phyloP scores from a whole-genome alignment of 1,140 invertebrate species.

The Bombus balteatus region DNA sequence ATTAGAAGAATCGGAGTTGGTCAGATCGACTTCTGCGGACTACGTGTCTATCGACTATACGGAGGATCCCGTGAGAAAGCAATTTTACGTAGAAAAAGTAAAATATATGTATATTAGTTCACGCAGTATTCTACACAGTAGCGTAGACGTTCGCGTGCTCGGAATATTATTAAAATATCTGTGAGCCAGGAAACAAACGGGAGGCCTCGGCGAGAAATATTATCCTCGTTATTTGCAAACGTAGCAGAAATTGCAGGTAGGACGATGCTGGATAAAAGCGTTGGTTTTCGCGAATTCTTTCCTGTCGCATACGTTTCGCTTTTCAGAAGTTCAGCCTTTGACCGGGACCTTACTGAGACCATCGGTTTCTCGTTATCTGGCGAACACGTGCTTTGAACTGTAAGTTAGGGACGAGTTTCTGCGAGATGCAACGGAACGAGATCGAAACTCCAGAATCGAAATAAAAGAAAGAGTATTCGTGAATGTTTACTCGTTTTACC shows the following conservation, averaged over 20 bases:
- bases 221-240: background rate
- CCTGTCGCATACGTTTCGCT: background rate
- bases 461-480: background rate
- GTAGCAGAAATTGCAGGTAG: slow-evolving; percentile 31
- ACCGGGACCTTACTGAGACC: background rate
- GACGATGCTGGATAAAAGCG: too few relatives aligned
- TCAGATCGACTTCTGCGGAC: too few relatives aligned
- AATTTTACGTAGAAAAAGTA: too few relatives aligned
- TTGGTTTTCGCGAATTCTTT: background rate
- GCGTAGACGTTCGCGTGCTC: background rate
- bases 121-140: too few relatives aligned
- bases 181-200: background rate
- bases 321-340: background rate
- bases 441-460: background rate
- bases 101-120: too few relatives aligned
- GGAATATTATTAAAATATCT: background rate
- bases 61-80: too few relatives aligned
- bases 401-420: background rate
- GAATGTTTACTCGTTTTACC: background rate
- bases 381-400: slow-evolving; percentile 18
- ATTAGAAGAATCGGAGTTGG: too few relatives aligned
- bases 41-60: too few relatives aligned
- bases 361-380: slow-evolving; percentile 22
- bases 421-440: too few relatives aligned
- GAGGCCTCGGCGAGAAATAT: background rate